A percentile compares a stretch with the other conserved stretches of the same genome.
phyloP scores from a whole-genome alignment of 2,888 invertebrate genomes.

The Noctua janthe region DNA sequence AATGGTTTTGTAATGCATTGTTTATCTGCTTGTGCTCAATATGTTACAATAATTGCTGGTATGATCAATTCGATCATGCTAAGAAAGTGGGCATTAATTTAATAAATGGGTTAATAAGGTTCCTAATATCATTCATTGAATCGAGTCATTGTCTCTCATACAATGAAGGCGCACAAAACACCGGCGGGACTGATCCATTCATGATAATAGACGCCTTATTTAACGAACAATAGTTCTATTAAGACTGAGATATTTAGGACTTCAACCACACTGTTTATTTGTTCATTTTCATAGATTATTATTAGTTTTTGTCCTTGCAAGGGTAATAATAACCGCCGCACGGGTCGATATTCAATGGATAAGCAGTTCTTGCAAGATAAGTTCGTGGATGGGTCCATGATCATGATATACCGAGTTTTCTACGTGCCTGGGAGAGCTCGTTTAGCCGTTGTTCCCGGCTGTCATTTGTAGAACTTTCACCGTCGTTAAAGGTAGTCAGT shows the following conservation, averaged over 20 bases:
- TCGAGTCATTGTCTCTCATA: conserved; percentile 41
- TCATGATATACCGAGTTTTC: no score
- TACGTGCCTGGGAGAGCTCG: no score
- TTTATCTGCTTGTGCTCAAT: not conserved
- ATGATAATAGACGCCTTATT: conserved; percentile 44
- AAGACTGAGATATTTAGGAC: conserved; percentile 17
- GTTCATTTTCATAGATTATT: conserved; percentile 13
- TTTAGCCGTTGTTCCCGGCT: no score
- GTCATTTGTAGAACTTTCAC: no score
- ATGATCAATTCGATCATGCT: not conserved
- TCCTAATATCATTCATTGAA: conserved; percentile 40
- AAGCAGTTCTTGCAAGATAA: no score
- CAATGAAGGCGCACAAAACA: conserved; percentile 50
- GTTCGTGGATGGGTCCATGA: no score
- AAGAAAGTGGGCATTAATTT: not conserved
- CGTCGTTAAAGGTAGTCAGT: no score
- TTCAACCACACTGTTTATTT: conserved; percentile 14
- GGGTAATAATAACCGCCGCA: no score
- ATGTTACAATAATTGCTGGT: not conserved
- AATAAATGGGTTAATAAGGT: conserved; percentile 32
- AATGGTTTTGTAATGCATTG: not conserved
- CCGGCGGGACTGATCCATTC: conserved; percentile 39
- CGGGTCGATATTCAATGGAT: no score
- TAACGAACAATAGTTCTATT: conserved; percentile 53
- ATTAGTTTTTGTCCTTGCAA: conserved; percentile 17